Conservation (phyloP, 30 jellyfish, hydroid and myxozoan genomes). For the Pseudorhiza aurosa region DNA sequence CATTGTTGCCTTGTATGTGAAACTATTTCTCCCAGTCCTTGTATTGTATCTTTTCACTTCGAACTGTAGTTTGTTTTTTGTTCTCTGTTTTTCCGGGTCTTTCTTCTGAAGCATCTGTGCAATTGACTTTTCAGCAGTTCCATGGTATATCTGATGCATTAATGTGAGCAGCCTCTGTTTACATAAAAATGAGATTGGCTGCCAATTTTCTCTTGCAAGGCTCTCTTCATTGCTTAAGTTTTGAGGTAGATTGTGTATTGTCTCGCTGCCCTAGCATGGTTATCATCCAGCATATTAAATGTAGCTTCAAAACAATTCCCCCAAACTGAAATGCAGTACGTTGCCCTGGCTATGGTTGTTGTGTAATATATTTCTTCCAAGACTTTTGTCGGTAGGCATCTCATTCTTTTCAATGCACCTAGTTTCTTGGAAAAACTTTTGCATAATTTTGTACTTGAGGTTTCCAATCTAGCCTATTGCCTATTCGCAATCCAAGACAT, state of each 20-base stretch:
- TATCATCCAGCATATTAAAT: constrained; percentile 48
- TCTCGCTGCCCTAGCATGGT: constrained; percentile 63
- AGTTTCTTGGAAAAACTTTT: constrained; percentile 33
- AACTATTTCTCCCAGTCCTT: constrained; percentile 52
- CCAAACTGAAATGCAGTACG: constrained; percentile 45
- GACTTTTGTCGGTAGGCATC: constrained; percentile 56
- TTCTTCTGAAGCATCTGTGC: constrained; percentile 52
- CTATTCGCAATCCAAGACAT: constrained; percentile 55
- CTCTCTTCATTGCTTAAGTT: constrained; percentile 62
- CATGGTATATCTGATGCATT: constrained; percentile 28
- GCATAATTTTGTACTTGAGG: constrained; percentile 49
- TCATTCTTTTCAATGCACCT: constrained; percentile 59
- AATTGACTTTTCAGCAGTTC: constrained; percentile 59
- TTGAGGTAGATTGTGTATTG: constrained; percentile 54
- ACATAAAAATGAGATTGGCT: constrained; percentile 51
- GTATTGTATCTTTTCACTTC: constrained; percentile 60
- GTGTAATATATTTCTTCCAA: constrained; percentile 51
- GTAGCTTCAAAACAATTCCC: constrained; percentile 46
- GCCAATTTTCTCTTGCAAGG: constrained; percentile 45
- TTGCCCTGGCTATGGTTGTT: constrained; percentile 44
- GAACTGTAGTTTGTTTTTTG: constrained; percentile 58
- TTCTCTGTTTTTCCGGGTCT: constrained; percentile 61
- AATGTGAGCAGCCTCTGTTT: constrained; percentile 43
- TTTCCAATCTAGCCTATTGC: constrained; percentile 61
- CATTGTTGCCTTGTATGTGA: constrained; percentile 56